Conservation (phyloP, 2,113 vertebrate genomes). For the Pollimyrus isidori region DNA sequence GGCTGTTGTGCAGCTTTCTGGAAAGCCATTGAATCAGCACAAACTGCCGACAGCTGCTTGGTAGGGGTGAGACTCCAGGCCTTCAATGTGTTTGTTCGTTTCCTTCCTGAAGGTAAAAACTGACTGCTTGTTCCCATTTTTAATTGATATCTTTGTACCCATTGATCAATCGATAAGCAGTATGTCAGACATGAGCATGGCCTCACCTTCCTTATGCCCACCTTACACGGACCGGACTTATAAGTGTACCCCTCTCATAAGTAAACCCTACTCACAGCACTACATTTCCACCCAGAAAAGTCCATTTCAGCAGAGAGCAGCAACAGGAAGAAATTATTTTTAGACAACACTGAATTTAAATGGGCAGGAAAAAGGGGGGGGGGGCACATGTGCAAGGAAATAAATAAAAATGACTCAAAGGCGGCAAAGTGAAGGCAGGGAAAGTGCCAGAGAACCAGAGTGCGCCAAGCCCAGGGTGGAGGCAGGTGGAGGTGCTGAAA, state of each 20-base stretch:
- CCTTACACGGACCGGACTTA: neutral
- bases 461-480: constrained; percentile 37
- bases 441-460: constrained; percentile 17
- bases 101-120: neutral
- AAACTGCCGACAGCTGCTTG: neutral
- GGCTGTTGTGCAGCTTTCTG: neutral
- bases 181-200: neutral
- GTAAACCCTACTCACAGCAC: neutral
- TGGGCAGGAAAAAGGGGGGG: constrained; percentile 40
- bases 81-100: neutral
- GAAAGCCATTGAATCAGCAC: neutral
- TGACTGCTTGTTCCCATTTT: neutral
- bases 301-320: constrained; percentile 21
- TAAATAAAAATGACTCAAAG: constrained; percentile 51
- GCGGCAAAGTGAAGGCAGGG: constrained; percentile 39
- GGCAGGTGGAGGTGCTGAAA: constrained; percentile 41
- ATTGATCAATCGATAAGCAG: neutral
- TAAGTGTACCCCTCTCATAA: neutral
- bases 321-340: constrained; percentile 46
- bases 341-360: constrained; percentile 56
- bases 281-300: neutral
- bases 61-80: neutral
- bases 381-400: constrained; percentile 34
- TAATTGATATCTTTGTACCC: neutral
- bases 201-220: neutral